Percentiles rank a stretch among this genome's conserved stretches.
phyloP scores from a whole-genome alignment of 2,888 invertebrate genomes.

The Chouioia cunea region DNA sequence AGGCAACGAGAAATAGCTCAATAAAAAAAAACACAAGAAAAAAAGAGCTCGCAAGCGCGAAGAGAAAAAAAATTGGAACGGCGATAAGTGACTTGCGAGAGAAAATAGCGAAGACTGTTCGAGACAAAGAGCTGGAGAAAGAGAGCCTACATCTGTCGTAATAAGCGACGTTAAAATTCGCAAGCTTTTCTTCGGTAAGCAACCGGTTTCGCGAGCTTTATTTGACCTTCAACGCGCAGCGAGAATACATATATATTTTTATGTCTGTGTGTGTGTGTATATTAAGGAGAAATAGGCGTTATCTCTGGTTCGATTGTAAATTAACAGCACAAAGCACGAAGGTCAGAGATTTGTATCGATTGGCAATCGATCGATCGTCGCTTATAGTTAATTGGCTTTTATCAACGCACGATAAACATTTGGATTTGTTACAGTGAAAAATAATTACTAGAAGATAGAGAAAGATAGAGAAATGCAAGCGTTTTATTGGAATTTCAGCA shows the following conservation, averaged over 20 bases:
- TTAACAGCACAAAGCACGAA: conserved; percentile 22
- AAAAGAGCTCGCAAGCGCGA: not conserved
- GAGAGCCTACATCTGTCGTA: not conserved
- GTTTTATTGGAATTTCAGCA: no score
- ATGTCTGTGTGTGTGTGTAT: not conserved
- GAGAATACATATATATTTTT: no score
- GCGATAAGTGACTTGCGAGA: not conserved
- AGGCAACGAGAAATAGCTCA: conserved; percentile 8
- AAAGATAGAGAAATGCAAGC: no score
- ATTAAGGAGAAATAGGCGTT: conserved; percentile 8
- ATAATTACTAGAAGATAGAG: no score
- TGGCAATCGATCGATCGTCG: not conserved
- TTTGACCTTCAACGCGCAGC: conserved; percentile 3
- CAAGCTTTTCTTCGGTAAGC: not conserved
- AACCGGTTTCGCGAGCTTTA: conserved; percentile 14
- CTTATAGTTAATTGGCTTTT: conserved; percentile 29
- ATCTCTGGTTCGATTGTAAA: conserved; percentile 23
- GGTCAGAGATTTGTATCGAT: conserved; percentile 32
- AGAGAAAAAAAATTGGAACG: not conserved
- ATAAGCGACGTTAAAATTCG: conserved; percentile 11
- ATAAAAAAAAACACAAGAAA: not conserved
- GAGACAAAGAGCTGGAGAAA: not conserved
- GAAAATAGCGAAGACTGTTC: conserved; percentile 1
- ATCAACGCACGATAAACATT: conserved; percentile 17
- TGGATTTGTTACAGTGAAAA: not conserved